Conservation (phyloP, 1,140 invertebrate species). For the Neodiprion pinetum region DNA sequence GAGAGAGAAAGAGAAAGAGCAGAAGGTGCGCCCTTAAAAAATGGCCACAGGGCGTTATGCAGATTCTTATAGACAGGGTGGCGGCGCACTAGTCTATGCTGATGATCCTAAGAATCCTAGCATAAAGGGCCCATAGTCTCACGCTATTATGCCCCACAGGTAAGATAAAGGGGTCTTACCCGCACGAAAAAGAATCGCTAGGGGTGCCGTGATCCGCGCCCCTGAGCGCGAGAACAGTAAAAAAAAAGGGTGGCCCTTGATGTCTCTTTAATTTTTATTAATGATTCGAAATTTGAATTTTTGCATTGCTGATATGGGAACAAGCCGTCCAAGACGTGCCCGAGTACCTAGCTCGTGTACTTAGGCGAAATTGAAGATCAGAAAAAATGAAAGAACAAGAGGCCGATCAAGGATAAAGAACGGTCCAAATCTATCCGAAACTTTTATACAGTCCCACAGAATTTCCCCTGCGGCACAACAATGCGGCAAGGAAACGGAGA, state of each 20-base stretch:
- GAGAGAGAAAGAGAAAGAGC: slow-evolving; percentile 29
- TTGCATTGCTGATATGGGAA: slow-evolving; percentile 63
- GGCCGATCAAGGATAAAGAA: neutral
- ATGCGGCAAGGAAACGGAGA: neutral
- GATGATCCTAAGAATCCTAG: slow-evolving; percentile 52
- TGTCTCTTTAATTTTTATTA: slow-evolving; percentile 66
- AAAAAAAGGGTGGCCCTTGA: slow-evolving; percentile 40
- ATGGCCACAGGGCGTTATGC: slow-evolving; percentile 11
- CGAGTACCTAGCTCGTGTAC: neutral
- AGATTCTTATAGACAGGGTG: slow-evolving; percentile 10
- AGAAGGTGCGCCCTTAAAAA: slow-evolving; percentile 5
- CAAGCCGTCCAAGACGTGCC: slow-evolving; percentile 22
- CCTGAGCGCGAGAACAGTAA: slow-evolving; percentile 12
- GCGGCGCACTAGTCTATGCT: slow-evolving; percentile 41
- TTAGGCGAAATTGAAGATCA: neutral
- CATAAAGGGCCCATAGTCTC: slow-evolving; percentile 61
- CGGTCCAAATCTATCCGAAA: neutral
- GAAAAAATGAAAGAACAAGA: too few relatives aligned
- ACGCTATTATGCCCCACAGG: slow-evolving; percentile 59
- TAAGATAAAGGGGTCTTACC: slow-evolving; percentile 58
- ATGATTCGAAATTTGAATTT: slow-evolving; percentile 62
- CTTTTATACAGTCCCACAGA: neutral
- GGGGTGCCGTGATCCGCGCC: neutral
- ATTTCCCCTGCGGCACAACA: neutral
- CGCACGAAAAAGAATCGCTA: slow-evolving; percentile 12